Percentiles rank a stretch among this genome's conserved stretches.
These are phyloP conservation scores for Cyphomyrmex costatus DNA, from an alignment of 1,140 invertebrate species.

Conservation along the genomic window DNA sequence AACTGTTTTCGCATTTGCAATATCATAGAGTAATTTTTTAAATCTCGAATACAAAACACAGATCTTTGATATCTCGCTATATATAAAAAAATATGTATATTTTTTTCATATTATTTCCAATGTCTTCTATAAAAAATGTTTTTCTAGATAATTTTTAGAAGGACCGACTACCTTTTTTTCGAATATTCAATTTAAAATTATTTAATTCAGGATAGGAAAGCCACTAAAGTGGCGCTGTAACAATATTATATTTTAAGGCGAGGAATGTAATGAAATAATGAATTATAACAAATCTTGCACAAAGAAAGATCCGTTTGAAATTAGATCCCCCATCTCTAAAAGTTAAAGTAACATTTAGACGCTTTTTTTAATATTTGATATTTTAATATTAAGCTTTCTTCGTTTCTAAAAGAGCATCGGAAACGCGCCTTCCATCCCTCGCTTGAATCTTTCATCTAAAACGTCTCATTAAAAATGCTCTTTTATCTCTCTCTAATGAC, in stretches of 20 bases:
- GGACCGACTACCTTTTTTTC: background rate
- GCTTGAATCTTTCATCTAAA: background rate
- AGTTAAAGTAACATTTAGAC: background rate
- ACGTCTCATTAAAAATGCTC: constrained; percentile 14
- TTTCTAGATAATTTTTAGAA: background rate
- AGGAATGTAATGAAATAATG: no score
- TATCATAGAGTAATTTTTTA: background rate
- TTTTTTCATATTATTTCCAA: background rate
- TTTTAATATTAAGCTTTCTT: background rate
- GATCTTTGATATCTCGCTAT: background rate
- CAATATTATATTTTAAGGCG: no score
- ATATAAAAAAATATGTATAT: no score
- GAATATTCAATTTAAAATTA: background rate
- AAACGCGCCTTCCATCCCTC: background rate
- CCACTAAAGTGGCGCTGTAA: no score
- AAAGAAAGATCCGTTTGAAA: no score
- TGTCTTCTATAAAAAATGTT: background rate
- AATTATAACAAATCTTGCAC: no score
- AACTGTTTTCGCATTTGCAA: background rate
- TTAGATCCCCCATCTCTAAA: no score
- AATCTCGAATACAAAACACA: background rate
- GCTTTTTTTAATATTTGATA: no score
- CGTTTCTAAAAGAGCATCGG: background rate
- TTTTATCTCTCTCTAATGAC: background rate
- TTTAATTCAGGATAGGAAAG: background rate